Conservation (phyloP, 2,797 vertebrate genomes). For the Mareca penelope region DNA sequence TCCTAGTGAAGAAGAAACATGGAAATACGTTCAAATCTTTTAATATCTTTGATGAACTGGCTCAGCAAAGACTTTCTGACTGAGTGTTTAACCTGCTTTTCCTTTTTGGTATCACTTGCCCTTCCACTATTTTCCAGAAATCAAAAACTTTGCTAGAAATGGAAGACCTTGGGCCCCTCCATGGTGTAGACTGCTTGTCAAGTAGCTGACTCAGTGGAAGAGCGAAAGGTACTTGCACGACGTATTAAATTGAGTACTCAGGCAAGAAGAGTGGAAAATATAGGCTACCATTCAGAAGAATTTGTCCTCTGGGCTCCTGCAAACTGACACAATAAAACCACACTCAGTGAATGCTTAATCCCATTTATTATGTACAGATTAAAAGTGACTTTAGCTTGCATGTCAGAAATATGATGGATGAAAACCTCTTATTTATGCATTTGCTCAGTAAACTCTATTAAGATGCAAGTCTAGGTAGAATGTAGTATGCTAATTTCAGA, state of each 20-base stretch:
- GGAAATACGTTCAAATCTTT: background rate
- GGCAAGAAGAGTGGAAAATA: background rate
- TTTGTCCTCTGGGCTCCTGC: background rate
- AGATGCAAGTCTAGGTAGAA: background rate
- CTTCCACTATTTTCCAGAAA: background rate
- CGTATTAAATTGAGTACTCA: background rate
- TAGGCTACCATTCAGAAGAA: background rate
- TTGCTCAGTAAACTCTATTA: conserved; percentile 18
- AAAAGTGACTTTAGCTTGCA: conserved; percentile 4
- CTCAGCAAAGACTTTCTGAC: background rate
- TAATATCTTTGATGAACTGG: background rate
- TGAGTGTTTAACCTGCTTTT: background rate
- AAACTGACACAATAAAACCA: background rate
- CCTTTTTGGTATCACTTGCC: background rate
- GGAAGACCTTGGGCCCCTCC: background rate
- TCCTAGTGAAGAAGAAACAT: background rate
- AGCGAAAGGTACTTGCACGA: background rate
- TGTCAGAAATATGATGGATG: conserved; percentile 24
- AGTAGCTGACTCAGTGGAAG: background rate
- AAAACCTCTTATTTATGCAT: background rate
- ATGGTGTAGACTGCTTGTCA: background rate
- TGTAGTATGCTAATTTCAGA: conserved; percentile 19
- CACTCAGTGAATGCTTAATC: conserved; percentile 12
- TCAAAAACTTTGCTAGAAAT: background rate
- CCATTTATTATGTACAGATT: conserved; percentile 22